Conservation (phyloP, 1,140 invertebrate genomes). For the Mamestra configurata region DNA sequence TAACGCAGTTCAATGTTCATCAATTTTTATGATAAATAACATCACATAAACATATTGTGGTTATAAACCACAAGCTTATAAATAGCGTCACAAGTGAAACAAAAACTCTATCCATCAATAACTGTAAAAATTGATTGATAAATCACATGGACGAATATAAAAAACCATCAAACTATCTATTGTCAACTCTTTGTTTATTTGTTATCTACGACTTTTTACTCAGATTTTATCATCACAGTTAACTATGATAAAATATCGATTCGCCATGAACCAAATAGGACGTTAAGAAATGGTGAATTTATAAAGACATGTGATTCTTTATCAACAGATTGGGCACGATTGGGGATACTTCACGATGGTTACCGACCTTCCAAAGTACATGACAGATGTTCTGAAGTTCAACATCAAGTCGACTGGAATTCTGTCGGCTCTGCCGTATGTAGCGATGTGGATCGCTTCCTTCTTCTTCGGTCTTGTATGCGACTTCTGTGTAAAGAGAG, state of each 20-base stretch:
- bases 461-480: slow-evolving; percentile 90
- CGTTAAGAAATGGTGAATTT: not conserved
- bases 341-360: slow-evolving; percentile 98
- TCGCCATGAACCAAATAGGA: slow-evolving; percentile 3
- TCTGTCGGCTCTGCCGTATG: slow-evolving; percentile 91
- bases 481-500: slow-evolving; percentile 90
- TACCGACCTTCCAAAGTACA: slow-evolving; percentile 97
- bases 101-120: not conserved
- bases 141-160: not conserved
- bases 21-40: too few species aligned
- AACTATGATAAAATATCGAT: not conserved
- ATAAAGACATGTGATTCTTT: slow-evolving; percentile 17
- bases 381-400: slow-evolving; percentile 95
- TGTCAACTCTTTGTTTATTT: not conserved
- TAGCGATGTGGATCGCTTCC: slow-evolving; percentile 92
- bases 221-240: not conserved
- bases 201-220: not conserved
- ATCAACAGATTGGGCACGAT: slow-evolving; percentile 92
- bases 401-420: slow-evolving; percentile 92
- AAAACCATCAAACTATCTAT: not conserved
- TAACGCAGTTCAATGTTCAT: too few species aligned
- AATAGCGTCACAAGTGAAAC: too few species aligned
- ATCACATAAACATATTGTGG: too few species aligned
- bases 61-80: too few species aligned
- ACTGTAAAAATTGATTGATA: not conserved